phyloP scores from a whole-genome alignment of 2,797 vertebrate genomes.

The Melanotaenia trifasciata region DNA sequence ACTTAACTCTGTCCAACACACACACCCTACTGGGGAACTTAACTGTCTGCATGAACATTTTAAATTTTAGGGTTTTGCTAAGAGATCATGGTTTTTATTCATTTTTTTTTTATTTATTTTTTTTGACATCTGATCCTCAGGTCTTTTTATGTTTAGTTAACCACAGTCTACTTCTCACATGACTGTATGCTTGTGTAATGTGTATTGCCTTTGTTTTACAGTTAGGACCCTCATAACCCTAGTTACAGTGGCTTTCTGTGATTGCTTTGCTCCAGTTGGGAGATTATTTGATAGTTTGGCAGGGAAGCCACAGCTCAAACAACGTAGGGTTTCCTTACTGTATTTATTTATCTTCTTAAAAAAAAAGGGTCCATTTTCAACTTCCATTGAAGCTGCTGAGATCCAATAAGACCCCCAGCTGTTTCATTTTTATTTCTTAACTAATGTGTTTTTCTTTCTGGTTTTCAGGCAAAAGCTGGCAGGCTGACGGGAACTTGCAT shows the following conservation, averaged over 20 bases:
- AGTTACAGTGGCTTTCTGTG: not conserved
- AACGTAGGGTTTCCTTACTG: not conserved
- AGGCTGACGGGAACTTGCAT: conserved; percentile 94
- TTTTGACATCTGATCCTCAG: not conserved
- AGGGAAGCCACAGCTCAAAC: not conserved
- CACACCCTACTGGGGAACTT: no score
- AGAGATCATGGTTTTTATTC: no score
- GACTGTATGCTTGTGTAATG: not conserved
- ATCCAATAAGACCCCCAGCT: not conserved
- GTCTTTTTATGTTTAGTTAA: no score
- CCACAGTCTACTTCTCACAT: not conserved
- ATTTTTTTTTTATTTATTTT: no score
- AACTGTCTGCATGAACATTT: no score
- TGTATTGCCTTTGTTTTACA: no score
- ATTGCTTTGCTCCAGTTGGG: not conserved
- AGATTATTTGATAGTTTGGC: not conserved
- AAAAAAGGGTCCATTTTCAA: not conserved
- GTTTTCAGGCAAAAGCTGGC: conserved; percentile 94
- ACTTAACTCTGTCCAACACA: not conserved
- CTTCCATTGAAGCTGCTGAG: not conserved
- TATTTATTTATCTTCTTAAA: not conserved
- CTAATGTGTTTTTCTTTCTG: conserved; percentile 8
- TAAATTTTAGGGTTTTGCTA: no score
- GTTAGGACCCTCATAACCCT: not conserved
- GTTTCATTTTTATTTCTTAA: not conserved